Evolutionary conservation across 2,113 vertebrate species (phyloP).

Genomic region (Ranitomeya variabilis): DNA sequence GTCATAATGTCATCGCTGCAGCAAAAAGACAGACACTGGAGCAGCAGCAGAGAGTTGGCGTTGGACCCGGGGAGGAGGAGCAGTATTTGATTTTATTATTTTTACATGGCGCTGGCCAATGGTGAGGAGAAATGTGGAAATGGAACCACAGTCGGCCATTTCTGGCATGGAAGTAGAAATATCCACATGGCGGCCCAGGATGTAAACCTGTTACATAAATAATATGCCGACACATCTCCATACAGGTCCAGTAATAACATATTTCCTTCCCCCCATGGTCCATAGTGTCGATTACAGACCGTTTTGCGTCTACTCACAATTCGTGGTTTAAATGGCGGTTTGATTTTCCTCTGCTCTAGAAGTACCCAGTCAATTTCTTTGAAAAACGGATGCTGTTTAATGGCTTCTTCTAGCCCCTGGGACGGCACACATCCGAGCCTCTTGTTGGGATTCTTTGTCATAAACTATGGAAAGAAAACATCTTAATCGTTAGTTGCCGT

Average conservation of each 20-base stretch:
- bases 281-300: not conserved
- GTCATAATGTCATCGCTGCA: no score
- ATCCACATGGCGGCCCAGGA: no score
- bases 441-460: conserved; percentile 97
- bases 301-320: conserved; percentile 84
- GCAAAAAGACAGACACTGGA: no score
- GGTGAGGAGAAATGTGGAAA: no score
- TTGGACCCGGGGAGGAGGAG: no score
- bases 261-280: not conserved
- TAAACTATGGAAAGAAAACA: conserved; percentile 78
- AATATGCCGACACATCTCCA: no score
- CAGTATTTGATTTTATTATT: no score
- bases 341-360: conserved; percentile 95
- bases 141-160: not conserved
- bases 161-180: not conserved
- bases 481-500: not conserved
- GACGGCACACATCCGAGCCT: conserved; percentile 91
- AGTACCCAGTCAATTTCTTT: conserved; percentile 97
- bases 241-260: no score
- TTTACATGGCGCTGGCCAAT: no score
- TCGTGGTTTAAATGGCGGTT: conserved; percentile 95
- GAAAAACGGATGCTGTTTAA: conserved; percentile 95
- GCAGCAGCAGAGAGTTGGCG: no score
- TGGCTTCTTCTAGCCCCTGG: conserved; percentile 92
- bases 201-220: no score